Percentiles rank a stretch among this genome's conserved stretches.
Evolutionary conservation across 2,113 vertebrate species (phyloP).

Genomic region (Caranx melampygus): DNA sequence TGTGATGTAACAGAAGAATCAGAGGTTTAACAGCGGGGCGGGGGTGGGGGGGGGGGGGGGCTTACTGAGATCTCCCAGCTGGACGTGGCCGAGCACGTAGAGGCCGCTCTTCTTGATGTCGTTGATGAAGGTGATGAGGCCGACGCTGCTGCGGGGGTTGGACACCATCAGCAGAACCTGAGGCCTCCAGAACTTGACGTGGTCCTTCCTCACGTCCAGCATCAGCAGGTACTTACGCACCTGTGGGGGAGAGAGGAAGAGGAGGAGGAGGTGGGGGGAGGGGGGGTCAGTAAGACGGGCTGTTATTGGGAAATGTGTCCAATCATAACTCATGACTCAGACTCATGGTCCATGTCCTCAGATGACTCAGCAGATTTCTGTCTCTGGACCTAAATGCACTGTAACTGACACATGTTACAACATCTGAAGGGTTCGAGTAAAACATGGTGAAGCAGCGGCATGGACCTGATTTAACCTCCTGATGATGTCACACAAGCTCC

Average conservation of each 20-base stretch:
- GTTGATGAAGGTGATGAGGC: constrained; percentile 93
- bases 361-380: no score
- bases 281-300: background rate
- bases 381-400: no score
- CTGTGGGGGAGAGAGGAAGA: constrained; percentile 68
- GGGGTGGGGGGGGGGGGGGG: no score
- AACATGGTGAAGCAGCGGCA: no score
- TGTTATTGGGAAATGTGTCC: background rate
- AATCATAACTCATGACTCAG: background rate
- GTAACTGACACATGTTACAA: no score
- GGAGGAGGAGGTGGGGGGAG: background rate
- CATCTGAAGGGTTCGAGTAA: no score
- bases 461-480: no score
- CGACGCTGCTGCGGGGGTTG: constrained; percentile 89
- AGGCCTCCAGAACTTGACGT: constrained; percentile 97
- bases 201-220: constrained; percentile 96
- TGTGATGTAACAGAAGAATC: background rate
- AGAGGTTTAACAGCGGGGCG: background rate
- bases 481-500: no score
- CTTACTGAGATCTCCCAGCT: constrained; percentile 93
- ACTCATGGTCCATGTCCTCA: no score
- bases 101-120: constrained; percentile 98
- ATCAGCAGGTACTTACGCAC: constrained; percentile 97
- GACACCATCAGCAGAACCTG: constrained; percentile 96
- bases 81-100: constrained; percentile 94